Percentiles rank a stretch among this genome's conserved stretches.
Conservation (phyloP, 2,113 vertebrate genomes). For the Aramus guarauna region DNA sequence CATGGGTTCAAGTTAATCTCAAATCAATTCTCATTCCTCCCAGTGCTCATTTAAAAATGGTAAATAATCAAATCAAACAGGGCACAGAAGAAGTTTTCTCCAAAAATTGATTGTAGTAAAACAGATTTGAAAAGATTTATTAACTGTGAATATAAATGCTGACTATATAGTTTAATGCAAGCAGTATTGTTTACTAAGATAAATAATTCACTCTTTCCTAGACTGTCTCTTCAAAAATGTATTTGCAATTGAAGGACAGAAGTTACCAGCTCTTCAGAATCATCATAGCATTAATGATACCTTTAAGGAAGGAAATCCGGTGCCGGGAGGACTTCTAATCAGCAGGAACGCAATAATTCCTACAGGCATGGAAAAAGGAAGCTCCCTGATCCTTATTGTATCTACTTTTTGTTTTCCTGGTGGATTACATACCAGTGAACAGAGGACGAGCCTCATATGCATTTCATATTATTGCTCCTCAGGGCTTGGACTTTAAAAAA, state of each 20-base stretch:
- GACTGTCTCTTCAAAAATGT: not conserved
- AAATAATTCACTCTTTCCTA: not conserved
- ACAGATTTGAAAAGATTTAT: not conserved
- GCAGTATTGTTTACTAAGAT: not conserved
- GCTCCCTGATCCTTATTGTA: not conserved
- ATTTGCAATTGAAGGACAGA: not conserved
- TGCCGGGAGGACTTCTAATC: not conserved
- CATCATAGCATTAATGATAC: not conserved
- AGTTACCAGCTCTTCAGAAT: not conserved
- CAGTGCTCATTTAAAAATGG: not conserved
- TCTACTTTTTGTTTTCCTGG: not conserved
- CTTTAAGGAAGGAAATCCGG: not conserved
- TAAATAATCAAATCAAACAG: not conserved
- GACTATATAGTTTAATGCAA: not conserved
- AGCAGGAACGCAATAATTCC: not conserved
- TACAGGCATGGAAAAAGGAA: not conserved
- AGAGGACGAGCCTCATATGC: fast-evolving
- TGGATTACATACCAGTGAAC: not conserved
- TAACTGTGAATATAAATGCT: not conserved
- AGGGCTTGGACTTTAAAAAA: not conserved
- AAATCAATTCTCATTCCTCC: not conserved
- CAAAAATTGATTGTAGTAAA: not conserved
- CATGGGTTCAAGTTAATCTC: not conserved
- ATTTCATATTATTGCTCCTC: not conserved
- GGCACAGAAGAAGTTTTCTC: not conserved